Evolutionary conservation across 2,113 vertebrate species (phyloP).

Genomic region (Aptenodytes patagonicus): DNA sequence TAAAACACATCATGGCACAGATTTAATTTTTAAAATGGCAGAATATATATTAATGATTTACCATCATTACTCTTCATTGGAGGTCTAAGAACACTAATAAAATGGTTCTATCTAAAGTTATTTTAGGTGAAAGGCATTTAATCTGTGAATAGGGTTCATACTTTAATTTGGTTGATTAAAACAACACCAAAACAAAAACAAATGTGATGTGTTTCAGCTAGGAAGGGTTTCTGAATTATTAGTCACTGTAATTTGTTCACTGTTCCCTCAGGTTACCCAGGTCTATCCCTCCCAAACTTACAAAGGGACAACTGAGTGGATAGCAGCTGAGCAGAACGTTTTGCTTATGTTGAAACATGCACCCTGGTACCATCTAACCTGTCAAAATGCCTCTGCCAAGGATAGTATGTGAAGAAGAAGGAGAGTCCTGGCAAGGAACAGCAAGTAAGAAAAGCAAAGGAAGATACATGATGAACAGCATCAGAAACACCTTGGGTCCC

Average conservation of each 20-base stretch:
- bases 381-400: not conserved
- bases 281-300: not conserved
- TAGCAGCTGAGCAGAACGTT: not conserved
- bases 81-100: slow-evolving; percentile 42
- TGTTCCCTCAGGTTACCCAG: not conserved
- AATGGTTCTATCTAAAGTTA: slow-evolving; percentile 15
- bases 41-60: slow-evolving; percentile 66
- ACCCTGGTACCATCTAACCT: not conserved
- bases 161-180: not conserved
- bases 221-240: not conserved
- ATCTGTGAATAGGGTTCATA: not conserved
- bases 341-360: not conserved
- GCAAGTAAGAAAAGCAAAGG: not conserved
- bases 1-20: slow-evolving; percentile 43
- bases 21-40: slow-evolving; percentile 69
- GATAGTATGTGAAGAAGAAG: not conserved
- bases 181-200: not conserved
- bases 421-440: not conserved
- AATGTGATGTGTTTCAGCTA: not conserved
- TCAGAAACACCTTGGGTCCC: not conserved
- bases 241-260: not conserved
- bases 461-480: not conserved
- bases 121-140: slow-evolving; percentile 34
- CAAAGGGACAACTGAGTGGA: not conserved
- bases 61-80: slow-evolving; percentile 15